phyloP scores from a whole-genome alignment of 2,797 vertebrate genomes.

The Micrastur ruficollis region DNA sequence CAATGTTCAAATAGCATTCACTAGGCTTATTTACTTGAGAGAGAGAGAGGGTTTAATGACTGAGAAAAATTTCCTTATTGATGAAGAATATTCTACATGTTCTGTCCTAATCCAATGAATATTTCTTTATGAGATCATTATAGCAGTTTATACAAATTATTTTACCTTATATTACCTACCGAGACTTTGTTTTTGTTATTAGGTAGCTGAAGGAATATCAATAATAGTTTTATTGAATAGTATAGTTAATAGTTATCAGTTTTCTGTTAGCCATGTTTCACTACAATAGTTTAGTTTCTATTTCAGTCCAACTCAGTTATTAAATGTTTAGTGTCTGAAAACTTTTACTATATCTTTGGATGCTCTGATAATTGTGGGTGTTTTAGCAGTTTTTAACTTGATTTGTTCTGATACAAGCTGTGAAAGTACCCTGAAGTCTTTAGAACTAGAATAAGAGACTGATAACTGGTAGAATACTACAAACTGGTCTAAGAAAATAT shows the following conservation, averaged over 20 bases:
- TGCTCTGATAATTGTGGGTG: background rate
- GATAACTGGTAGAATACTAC: background rate
- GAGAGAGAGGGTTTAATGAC: background rate
- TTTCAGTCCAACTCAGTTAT: background rate
- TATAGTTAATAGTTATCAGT: background rate
- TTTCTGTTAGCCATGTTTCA: background rate
- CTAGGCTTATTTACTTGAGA: background rate
- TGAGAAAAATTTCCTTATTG: background rate
- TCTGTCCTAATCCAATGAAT: background rate
- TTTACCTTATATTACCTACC: background rate
- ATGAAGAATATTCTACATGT: background rate
- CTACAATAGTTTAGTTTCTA: background rate
- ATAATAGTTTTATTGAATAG: background rate
- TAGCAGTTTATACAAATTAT: background rate
- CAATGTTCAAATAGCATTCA: background rate
- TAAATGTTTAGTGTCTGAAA: background rate
- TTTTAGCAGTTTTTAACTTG: background rate
- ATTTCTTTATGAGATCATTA: background rate
- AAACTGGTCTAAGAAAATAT: background rate
- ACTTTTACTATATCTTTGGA: background rate
- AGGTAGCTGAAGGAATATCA: background rate
- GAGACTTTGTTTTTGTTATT: background rate
- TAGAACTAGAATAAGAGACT: background rate
- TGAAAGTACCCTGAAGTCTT: background rate
- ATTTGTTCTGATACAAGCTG: background rate